Evolutionary conservation across 1,140 invertebrate genomes (phyloP), one percentile per base, ranked within the genome.

Genomic region (Mya arenaria): DNA sequence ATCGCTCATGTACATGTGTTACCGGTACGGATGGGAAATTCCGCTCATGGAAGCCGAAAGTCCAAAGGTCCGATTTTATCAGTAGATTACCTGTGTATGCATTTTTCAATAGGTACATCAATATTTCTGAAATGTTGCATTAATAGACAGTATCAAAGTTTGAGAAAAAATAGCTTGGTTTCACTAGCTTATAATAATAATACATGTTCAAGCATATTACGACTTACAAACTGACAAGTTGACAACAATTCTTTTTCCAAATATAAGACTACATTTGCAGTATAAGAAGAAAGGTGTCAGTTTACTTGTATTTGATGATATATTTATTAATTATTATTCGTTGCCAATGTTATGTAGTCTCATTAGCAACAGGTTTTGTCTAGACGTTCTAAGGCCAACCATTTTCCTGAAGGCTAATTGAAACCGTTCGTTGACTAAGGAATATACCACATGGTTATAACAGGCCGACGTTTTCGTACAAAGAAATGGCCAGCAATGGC

Each of bases 361-460:
- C 17, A n/a, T 17, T 52, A n/a, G 48, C 19, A n/a, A 17, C 1
- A 52, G 8, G 10, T 52, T 52, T 4, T 52, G 25, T 23, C n/a
- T 28, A 13, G 52, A 36, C 28, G 58, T 58, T 13, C 28, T 56
- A n/a, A 74, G 32, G 8, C 71, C 52, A 60, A 74, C 5, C 30
- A 74, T n/a, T 39, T 74, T 74, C 39, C 55, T 34, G 13, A 74
- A 19, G 15, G 78, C 85, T 17, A 82, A 32, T 52, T 81, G 63
- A 56, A 74, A 85, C 44, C 77, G 28, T 44, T 81, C 81, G 75
- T 85, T 85, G 17, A 84, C 36, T 5, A 82, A 25, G 19, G 79
- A 77, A 62, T 87, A 87, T 8, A 87, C 37, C 30, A 85, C 28
- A 4, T 84, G 85, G 63, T 87, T 87, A 63, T 82, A 83, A 17